Base-by-base conservation (phyloP, 2,797 vertebrate genomes). In the Macropus fuliginosus region DNA sequence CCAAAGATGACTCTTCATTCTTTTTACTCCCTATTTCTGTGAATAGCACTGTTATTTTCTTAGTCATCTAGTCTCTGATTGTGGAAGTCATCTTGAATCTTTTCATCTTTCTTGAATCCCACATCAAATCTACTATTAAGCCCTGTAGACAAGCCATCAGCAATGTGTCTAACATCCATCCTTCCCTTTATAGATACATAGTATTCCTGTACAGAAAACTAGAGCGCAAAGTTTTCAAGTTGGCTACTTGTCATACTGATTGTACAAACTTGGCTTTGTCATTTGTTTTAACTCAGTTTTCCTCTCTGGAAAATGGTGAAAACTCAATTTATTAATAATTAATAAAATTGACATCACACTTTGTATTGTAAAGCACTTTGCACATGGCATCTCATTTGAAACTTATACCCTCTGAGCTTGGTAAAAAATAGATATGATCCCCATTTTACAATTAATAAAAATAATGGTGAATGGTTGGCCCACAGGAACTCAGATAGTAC, bases 261-360 rank as follows among this genome's bases (percentile, higher is more conserved):
- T 93, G 21, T 27, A 55, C 95, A 92, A 93, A 57, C 90, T 93
- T 89, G 46, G 9, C 5, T 90, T 54, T 57, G 66, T 93, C 91
- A 89, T 91, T 96, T 52, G 2, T 40, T n/a, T 0, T 55, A 50
- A 54, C 74, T 95, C 59, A 62, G 74, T 29, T 87, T 92, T 34
- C 74, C 52, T 95, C 57, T 91, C 59, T 95, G 93, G 94, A 94
- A 74, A 95, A 94, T 93, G 74, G 74, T 57, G 90, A 96, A 94
- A 52, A 54, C 34, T 96, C 94, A 55, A 92, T 95, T 92, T 93
- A 91, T 94, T 91, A 55, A n/a, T 66, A 66, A n/a, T n/a, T 34
- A 74, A 46, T 46, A 24, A 81, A 46, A 81, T 81, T 81, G 46
- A 0, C 40, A 24, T 46, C 21, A 46, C 0, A 3, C 8, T 24